Conservation (phyloP, 2,888 invertebrate species). For the Piscicola geometra region DNA sequence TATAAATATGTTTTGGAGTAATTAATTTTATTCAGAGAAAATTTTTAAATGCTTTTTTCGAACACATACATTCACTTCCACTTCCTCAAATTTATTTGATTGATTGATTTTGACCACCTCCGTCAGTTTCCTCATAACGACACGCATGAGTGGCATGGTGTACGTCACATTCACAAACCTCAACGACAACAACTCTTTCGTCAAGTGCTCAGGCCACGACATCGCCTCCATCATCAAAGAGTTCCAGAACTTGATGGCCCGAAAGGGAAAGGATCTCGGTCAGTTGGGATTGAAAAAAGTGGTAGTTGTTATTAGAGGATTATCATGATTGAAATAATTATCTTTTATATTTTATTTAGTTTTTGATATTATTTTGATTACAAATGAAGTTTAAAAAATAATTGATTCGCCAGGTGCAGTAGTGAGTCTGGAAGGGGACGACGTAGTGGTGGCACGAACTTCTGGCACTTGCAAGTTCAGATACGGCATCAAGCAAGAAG, state of each 20-base stretch:
- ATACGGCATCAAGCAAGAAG: conserved; percentile 45
- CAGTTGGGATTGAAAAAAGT: no score
- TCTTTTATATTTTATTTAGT: no score
- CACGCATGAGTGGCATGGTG: conserved; percentile 42
- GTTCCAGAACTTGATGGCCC: conserved; percentile 35
- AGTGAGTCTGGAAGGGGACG: conserved; percentile 16
- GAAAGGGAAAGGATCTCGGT: conserved; percentile 32
- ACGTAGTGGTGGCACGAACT: conserved; percentile 36
- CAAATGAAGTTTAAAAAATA: no score
- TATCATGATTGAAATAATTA: no score
- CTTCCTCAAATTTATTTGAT: no score
- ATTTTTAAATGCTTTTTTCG: no score
- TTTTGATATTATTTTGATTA: no score
- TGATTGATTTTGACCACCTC: no score
- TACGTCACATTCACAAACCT: conserved; percentile 43
- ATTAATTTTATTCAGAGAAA: no score
- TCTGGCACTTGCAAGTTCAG: conserved; percentile 44
- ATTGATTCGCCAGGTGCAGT: neutral
- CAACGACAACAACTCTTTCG: conserved; percentile 42
- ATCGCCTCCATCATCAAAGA: conserved; percentile 35
- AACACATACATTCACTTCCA: no score
- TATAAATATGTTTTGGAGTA: no score
- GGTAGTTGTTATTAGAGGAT: no score
- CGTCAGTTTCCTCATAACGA: conserved; percentile 44
- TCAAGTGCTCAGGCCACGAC: conserved; percentile 43